Evolutionary conservation across 2,888 invertebrate genomes (phyloP), one percentile per base, ranked within the genome.

Genomic region (Watsonalla binaria): DNA sequence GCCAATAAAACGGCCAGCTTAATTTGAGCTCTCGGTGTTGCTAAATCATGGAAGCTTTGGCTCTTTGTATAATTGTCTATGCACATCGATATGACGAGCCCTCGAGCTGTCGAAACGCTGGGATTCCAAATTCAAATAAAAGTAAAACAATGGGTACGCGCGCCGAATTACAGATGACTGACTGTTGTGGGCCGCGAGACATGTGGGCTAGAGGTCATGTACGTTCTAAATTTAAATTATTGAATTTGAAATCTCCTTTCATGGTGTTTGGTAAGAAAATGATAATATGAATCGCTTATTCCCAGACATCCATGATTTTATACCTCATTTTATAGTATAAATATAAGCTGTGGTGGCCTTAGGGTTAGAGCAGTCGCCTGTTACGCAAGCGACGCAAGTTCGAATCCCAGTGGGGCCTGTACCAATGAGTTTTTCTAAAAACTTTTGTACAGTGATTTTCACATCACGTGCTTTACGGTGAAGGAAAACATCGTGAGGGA

Each of bases 191-290:
- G 89, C 74, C 67, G 78, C 55, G 66, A 64, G 77, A 70, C 84
- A 87, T 89, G 90, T 90, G 89, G 90, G 90, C 74, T 78, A 84
- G 85, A 90, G 90, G 90, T 86, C 86, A 82, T 70, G 72, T 72
- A 66, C 72, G 72, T 72, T 75, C 73, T 70, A 70, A 75, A 76
- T 78, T 78, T 71, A 69, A 74, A 73, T 75, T 74, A 42, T 76
- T 68, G 72, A 78, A 74, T 77, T 76, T 65, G 60, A 68, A 65
- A 68, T 68, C 68, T 70, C 66, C 64, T 65, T 65, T 65, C 63
- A 62, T 60, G 58, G 56, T 51, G 51, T 57, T 62, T 56, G 46
- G 57, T 57, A 57, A 61, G 33, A 24, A 24, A 1, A 24, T 24
- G 4, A 4, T 24, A 24, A 24, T 24, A 24, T 24, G 24, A 24